Conservation (phyloP, 1,140 invertebrate genomes). For the Idris sp. region DNA sequence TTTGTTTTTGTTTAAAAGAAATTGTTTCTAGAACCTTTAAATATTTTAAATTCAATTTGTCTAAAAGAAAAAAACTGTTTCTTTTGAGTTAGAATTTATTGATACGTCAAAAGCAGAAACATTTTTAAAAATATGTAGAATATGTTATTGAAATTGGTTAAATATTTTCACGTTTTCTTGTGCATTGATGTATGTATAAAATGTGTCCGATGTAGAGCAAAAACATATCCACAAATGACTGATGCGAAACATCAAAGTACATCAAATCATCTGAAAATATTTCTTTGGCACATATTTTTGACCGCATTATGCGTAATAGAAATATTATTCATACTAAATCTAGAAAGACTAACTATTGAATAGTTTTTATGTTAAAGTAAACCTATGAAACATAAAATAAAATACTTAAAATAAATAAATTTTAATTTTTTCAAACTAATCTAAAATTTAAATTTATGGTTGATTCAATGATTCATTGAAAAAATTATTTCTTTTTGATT, state of each 20-base stretch:
- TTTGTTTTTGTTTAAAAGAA: too few relatives aligned
- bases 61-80: too few relatives aligned
- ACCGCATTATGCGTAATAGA: neutral
- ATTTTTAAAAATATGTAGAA: conserved; percentile 4
- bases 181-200: conserved; percentile 20
- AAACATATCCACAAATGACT: conserved; percentile 45
- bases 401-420: too few relatives aligned
- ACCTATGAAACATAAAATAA: too few relatives aligned
- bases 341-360: conserved; percentile 7
- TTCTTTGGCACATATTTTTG: conserved; percentile 15
- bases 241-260: conserved; percentile 54
- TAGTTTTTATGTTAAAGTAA: too few relatives aligned
- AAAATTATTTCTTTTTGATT: too few relatives aligned
- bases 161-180: conserved; percentile 36
- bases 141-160: conserved; percentile 38
- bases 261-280: conserved; percentile 33
- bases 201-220: conserved; percentile 20
- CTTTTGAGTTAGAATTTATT: conserved; percentile 1
- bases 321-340: conserved; percentile 10
- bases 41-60: too few relatives aligned
- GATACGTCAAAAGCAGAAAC: conserved; percentile 7
- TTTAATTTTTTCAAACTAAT: too few relatives aligned
- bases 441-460: too few relatives aligned
- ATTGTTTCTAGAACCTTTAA: too few relatives aligned
- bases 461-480: too few relatives aligned